These are phyloP conservation scores for Cardinalis cardinalis DNA, from an alignment of 2,113 vertebrate species.

Conservation along the genomic window DNA sequence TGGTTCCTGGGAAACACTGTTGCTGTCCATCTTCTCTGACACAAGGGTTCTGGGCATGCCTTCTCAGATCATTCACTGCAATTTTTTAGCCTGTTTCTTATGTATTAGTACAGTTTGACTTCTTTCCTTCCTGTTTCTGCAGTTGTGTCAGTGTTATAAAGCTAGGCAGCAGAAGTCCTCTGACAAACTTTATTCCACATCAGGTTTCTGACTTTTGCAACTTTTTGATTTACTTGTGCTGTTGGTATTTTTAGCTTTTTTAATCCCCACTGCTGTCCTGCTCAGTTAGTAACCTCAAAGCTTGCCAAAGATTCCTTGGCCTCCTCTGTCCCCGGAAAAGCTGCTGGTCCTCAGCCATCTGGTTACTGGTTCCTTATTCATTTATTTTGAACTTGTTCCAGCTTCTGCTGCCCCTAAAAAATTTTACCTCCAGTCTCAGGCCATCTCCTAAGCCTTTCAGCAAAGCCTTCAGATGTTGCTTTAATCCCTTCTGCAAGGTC, in stretches of 20 bases:
- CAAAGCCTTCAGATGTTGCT: slow-evolving; percentile 48
- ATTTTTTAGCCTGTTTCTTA: not conserved
- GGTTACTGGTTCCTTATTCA: slow-evolving; percentile 66
- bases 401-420: slow-evolving; percentile 40
- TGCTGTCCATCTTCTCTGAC: not conserved
- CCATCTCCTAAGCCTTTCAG: slow-evolving; percentile 51
- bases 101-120: not conserved
- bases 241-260: slow-evolving; percentile 63
- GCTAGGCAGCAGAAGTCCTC: not conserved
- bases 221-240: slow-evolving; percentile 55
- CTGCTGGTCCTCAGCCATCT: slow-evolving; percentile 60
- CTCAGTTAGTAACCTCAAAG: slow-evolving; percentile 53
- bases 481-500: slow-evolving; percentile 52
- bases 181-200: not conserved
- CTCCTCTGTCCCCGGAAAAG: slow-evolving; percentile 59
- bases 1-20: not conserved
- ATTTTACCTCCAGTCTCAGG: slow-evolving; percentile 48
- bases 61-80: not conserved
- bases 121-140: not conserved
- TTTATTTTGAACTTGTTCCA: slow-evolving; percentile 50
- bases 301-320: slow-evolving; percentile 66
- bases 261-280: slow-evolving; percentile 25
- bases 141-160: not conserved
- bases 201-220: slow-evolving; percentile 37
- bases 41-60: not conserved